Evolutionary conservation across 2,113 vertebrate genomes (phyloP).

Genomic region (Garra rufa): DNA sequence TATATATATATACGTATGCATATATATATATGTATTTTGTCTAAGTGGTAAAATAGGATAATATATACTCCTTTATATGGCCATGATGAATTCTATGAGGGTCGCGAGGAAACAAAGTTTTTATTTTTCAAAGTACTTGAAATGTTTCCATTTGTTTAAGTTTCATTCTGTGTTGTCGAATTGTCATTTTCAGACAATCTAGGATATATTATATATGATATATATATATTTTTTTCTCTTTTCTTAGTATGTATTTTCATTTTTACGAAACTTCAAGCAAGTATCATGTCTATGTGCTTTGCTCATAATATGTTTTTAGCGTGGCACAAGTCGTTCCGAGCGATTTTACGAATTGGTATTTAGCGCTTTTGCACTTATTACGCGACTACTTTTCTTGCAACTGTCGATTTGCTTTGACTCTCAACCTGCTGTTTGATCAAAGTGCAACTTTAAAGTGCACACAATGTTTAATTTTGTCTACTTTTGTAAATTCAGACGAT

Average conservation of each 20-base stretch:
- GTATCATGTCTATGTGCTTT: conserved; percentile 21
- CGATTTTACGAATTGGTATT: not conserved
- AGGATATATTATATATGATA: conserved; percentile 70
- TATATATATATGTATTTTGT: conserved; percentile 51
- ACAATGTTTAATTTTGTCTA: not conserved
- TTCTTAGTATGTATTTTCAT: conserved; percentile 37
- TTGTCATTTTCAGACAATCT: conserved; percentile 42
- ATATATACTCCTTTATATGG: conserved; percentile 48
- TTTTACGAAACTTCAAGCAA: conserved; percentile 40
- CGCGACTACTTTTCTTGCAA: conserved; percentile 35
- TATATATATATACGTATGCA: not conserved
- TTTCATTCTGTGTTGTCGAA: conserved; percentile 30
- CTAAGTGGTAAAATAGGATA: conserved; percentile 51
- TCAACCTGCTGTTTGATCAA: not conserved
- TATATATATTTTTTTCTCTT: conserved; percentile 41
- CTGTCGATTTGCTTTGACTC: not conserved
- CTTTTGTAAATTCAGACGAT: not conserved
- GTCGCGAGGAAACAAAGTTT: conserved; percentile 59
- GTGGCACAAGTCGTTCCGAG: not conserved
- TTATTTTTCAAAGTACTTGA: conserved; percentile 62
- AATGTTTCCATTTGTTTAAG: conserved; percentile 46
- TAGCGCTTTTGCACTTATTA: conserved; percentile 28
- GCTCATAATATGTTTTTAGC: conserved; percentile 17
- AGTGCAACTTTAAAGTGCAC: not conserved
- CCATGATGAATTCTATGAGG: conserved; percentile 43